Conservation (phyloP, 2,797 vertebrate species). For the Falco rusticolus region DNA sequence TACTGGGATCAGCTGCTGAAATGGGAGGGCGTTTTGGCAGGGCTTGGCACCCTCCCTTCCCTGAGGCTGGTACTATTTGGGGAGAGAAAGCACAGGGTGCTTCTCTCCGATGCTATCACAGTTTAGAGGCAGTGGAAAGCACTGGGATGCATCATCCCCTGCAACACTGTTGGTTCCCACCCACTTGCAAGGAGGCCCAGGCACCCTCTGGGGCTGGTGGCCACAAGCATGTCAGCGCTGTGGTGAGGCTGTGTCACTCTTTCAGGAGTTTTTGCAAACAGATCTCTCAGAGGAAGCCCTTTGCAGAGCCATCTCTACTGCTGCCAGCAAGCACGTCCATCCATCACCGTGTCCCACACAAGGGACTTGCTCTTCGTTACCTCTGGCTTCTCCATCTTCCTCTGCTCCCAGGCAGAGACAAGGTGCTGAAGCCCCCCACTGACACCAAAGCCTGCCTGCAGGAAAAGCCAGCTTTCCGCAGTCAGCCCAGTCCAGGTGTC, state of each 20-base stretch:
- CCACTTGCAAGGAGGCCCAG: neutral
- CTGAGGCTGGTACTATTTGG: neutral
- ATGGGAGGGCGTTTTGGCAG: neutral
- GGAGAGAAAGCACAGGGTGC: neutral
- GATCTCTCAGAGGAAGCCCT: neutral
- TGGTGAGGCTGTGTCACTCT: neutral
- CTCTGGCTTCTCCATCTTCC: neutral
- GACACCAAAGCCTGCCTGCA: neutral
- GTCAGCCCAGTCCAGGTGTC: neutral
- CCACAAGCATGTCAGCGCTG: neutral
- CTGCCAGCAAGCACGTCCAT: neutral
- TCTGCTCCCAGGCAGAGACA: neutral
- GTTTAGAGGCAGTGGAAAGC: constrained; percentile 3
- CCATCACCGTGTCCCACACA: neutral
- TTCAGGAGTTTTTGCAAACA: neutral
- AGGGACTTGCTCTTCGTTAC: neutral
- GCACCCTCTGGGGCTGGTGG: neutral
- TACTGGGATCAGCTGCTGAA: neutral
- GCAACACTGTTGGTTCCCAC: neutral
- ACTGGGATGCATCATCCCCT: neutral
- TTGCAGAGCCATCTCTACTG: neutral
- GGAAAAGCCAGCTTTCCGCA: neutral
- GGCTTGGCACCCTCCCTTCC: neutral
- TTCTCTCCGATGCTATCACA: neutral
- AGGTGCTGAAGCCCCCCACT: neutral